A percentile compares a stretch with the other conserved stretches of the same genome.
These are phyloP conservation scores for Perizoma affinitatum DNA, from an alignment of 2,888 invertebrate species.

Conservation along the genomic window DNA sequence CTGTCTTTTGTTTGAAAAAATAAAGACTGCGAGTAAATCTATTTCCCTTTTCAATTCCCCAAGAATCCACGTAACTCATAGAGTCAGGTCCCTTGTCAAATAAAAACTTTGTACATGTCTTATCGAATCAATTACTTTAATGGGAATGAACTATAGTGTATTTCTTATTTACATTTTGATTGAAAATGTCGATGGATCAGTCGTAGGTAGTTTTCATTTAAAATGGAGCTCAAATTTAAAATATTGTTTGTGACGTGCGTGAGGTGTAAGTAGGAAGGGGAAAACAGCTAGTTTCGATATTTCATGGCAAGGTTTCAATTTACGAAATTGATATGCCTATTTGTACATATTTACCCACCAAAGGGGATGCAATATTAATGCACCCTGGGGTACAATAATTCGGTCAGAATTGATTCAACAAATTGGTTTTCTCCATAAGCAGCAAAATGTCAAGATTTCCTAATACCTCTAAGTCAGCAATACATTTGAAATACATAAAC, in stretches of 20 bases:
- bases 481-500: background rate
- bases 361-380: constrained; percentile 53
- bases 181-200: constrained; percentile 7
- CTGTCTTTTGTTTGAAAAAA: constrained; percentile 56
- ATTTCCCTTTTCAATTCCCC: constrained; percentile 69
- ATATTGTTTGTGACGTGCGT: background rate
- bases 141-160: constrained; percentile 58
- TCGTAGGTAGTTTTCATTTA: constrained; percentile 1
- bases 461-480: constrained; percentile 7
- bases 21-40: constrained; percentile 60
- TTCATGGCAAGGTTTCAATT: constrained; percentile 24
- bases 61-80: constrained; percentile 66
- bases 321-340: constrained; percentile 30
- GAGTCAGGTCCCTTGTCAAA: constrained; percentile 75
- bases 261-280: background rate
- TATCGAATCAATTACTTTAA: constrained; percentile 79
- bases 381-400: constrained; percentile 61
- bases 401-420: constrained; percentile 56
- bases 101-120: constrained; percentile 76
- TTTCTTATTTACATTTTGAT: constrained; percentile 43
- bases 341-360: constrained; percentile 36
- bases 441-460: constrained; percentile 52
- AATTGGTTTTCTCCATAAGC: constrained; percentile 52
- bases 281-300: constrained; percentile 21
- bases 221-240: background rate